Evolutionary conservation across 2,888 invertebrate genomes (phyloP), one percentile per base, ranked within the genome.

Genomic region (Archips crataeganus): DNA sequence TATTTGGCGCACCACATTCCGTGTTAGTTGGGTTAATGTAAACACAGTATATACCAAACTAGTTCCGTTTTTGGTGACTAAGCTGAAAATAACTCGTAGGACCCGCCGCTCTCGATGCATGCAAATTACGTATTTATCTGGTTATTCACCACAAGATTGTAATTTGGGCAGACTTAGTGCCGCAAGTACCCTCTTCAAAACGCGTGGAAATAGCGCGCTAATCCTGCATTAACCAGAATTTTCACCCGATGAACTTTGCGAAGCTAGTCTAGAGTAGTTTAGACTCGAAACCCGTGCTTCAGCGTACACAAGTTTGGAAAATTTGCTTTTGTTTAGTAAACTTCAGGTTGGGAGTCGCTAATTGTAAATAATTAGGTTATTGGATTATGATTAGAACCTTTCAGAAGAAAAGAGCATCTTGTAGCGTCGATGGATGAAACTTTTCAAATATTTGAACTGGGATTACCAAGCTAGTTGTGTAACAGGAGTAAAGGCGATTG

Each of bases 131-230:
- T 36, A 70, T 74, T 74, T 65, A 74, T 74, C 45, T 51, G 65
- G 69, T 65, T 74, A 74, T 70, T 65, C 54, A 42, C 69, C 64
- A 70, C 64, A 70, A 74, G 69, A 65, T 61, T 23, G 60, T 74
- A 64, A 70, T 70, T 73, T 70, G 42, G 59, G 42, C 32, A 9
- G 64, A 74, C 42, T 74, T 60, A 70, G 71, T 72, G 54, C 54
- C 62, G 23, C 36, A 45, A 67, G 42, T 34, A 60, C 45, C 60
- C 69, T 71, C 71, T 74, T 60, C 45, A 51, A 13, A 60, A 15
- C 15, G n/a, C 5, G 65, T 61, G 65, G 45, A 65, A 74, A 70
- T 54, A 36, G 23, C 34, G 42, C 36, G 66, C 57, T 42, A 69
- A 69, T 69, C 42, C 60, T 60, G 36, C 34, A n/a, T 70, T 64